phyloP scores from a whole-genome alignment of 2,797 vertebrate genomes.

The Discoglossus pictus region DNA sequence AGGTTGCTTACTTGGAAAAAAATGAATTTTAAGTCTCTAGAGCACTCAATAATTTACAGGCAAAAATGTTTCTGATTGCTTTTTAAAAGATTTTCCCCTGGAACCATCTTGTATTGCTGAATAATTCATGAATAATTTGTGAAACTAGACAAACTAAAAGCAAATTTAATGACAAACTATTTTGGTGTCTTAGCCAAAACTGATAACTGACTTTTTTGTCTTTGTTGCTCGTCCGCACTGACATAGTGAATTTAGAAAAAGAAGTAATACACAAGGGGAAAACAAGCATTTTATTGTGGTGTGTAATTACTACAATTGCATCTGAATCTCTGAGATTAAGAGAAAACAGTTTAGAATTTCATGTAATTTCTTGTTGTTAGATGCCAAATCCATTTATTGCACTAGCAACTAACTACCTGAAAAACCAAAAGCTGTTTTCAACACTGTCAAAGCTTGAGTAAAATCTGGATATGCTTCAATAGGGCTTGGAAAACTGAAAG shows the following conservation, averaged over 20 bases:
- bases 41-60: conserved; percentile 52
- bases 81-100: conserved; percentile 51
- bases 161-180: conserved; percentile 49
- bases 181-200: conserved; percentile 29
- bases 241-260: conserved; percentile 24
- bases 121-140: conserved; percentile 51
- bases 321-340: not conserved
- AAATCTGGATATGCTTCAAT: too few relatives aligned
- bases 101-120: conserved; percentile 47
- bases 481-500: too few relatives aligned
- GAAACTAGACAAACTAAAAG: conserved; percentile 51
- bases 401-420: too few relatives aligned
- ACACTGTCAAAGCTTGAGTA: too few relatives aligned
- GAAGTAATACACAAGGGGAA: not conserved
- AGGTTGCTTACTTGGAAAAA: conserved; percentile 32
- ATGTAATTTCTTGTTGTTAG: too few relatives aligned
- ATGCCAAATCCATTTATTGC: too few relatives aligned
- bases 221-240: conserved; percentile 14
- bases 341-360: not conserved
- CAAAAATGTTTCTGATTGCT: conserved; percentile 50
- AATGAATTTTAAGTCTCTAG: conserved; percentile 43
- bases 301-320: conserved; percentile 1
- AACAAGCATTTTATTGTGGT: not conserved
- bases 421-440: too few relatives aligned
- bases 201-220: conserved; percentile 40